A percentile compares a stretch with the other conserved stretches of the same genome.
These are phyloP conservation scores for Myanophis thanlyinensis DNA, from an alignment of 2,113 vertebrate genomes.

Conservation along the genomic window DNA sequence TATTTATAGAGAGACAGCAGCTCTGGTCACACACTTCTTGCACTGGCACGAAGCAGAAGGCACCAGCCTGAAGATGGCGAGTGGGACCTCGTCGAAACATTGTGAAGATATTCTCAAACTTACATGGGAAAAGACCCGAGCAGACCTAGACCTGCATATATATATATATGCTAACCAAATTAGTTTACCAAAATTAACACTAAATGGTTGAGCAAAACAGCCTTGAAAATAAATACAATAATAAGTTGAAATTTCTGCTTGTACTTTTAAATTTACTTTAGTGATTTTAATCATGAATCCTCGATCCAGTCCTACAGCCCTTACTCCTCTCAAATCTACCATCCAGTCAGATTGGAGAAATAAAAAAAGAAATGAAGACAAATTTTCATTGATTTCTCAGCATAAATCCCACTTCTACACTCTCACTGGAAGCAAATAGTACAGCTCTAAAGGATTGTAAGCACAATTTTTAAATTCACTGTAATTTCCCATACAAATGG, in stretches of 20 bases:
- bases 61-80: no score
- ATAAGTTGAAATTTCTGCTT: not conserved
- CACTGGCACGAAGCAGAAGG: no score
- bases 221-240: not conserved
- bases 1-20: no score
- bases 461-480: not conserved
- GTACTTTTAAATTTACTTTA: not conserved
- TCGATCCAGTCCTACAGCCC: not conserved
- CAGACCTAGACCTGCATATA: not conserved
- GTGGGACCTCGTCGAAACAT: no score
- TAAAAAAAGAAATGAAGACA: not conserved
- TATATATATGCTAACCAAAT: not conserved
- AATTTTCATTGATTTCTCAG: not conserved
- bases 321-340: not conserved
- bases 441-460: not conserved
- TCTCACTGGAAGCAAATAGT: not conserved
- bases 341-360: not conserved
- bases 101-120: no score
- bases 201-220: not conserved
- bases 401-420: not conserved
- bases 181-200: not conserved
- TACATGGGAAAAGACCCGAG: no score
- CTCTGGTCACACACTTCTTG: no score
- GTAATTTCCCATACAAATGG: not conserved
- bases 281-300: not conserved